phyloP scores from a whole-genome alignment of 2,797 vertebrate species.

The Nyctalus aviator region DNA sequence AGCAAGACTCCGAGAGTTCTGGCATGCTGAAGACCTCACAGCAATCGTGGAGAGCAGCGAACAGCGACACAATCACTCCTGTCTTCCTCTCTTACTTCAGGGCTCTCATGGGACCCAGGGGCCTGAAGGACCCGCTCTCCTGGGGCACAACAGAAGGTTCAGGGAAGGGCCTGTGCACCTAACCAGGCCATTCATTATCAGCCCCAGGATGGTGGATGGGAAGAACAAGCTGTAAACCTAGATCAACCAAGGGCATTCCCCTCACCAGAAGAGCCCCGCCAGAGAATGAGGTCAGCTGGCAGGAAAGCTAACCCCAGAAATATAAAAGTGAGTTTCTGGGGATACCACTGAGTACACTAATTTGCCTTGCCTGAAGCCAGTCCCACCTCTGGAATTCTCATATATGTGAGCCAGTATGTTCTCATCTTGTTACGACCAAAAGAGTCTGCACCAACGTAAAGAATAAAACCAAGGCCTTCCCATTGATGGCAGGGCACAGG shows the following conservation, averaged over 20 bases:
- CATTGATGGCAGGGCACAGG: not conserved
- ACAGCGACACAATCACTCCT: too few species aligned
- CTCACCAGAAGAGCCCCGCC: not conserved
- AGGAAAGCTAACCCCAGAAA: not conserved
- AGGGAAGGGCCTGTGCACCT: not conserved
- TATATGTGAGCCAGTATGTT: not conserved
- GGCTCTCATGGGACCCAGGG: not conserved
- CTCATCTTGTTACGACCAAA: not conserved
- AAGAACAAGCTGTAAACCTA: not conserved
- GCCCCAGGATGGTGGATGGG: not conserved
- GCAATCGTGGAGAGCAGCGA: not conserved
- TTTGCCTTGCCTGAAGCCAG: not conserved
- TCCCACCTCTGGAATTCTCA: not conserved
- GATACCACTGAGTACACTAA: not conserved
- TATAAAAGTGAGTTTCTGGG: not conserved
- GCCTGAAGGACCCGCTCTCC: not conserved
- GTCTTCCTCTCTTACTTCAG: not conserved
- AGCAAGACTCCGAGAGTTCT: not conserved
- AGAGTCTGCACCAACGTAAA: not conserved
- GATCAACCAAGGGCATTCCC: not conserved
- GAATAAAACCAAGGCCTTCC: not conserved
- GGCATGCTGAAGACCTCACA: not conserved
- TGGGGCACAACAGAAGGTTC: not conserved
- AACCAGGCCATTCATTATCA: not conserved
- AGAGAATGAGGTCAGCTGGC: not conserved